Conservation (phyloP, 2,797 vertebrate species). For the Hapalemur alaotrensis region DNA sequence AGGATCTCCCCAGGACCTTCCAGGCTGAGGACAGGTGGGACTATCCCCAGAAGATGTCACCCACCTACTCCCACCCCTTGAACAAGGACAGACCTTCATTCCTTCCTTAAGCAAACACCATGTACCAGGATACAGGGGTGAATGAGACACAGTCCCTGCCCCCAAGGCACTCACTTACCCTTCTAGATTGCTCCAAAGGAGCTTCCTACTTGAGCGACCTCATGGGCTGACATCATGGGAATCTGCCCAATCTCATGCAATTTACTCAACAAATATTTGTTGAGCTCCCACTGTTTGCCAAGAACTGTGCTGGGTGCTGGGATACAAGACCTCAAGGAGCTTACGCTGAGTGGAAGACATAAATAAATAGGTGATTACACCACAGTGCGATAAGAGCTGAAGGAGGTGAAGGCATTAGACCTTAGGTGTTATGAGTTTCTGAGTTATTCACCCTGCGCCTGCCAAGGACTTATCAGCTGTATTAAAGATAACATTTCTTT, state of each 20-base stretch:
- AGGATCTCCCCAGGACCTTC: not conserved
- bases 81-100: constrained; percentile 31
- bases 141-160: not conserved
- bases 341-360: constrained; percentile 24
- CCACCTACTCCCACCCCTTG: not conserved
- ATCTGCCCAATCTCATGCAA: constrained; percentile 62
- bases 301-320: constrained; percentile 48
- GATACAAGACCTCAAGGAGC: constrained; percentile 44
- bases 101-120: constrained; percentile 40
- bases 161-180: not conserved
- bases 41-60: not conserved
- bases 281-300: constrained; percentile 68
- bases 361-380: not conserved
- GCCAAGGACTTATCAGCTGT: not conserved
- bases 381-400: not conserved
- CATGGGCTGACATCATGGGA: constrained; percentile 75
- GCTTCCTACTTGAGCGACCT: not conserved
- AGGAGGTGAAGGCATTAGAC: not conserved
- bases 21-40: not conserved
- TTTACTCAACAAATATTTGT: constrained; percentile 75
- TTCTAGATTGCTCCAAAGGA: constrained; percentile 51
- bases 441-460: not conserved
- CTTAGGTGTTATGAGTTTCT: not conserved
- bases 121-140: not conserved
- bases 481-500: constrained; percentile 23